Percentiles rank a stretch among this genome's conserved stretches.
Evolutionary conservation across 2,113 vertebrate genomes (phyloP).

Genomic region (Malaclemys terrapin): DNA sequence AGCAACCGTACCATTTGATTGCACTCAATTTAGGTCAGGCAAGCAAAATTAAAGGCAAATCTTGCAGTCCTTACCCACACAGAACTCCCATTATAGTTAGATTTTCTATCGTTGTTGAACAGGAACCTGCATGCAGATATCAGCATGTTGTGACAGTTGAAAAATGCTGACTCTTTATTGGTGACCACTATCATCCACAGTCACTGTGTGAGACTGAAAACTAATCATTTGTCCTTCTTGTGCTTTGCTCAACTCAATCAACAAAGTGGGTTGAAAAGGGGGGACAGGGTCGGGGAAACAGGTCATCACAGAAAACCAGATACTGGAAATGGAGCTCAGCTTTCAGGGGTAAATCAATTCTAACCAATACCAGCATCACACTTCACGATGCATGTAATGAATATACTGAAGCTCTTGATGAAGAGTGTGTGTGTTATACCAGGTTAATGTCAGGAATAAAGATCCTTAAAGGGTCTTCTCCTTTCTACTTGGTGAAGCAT

Average conservation of each 20-base stretch:
- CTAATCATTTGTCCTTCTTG: neutral
- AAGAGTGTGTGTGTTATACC: neutral
- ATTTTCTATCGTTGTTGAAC: neutral
- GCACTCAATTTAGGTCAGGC: neutral
- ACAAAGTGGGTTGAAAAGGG: neutral
- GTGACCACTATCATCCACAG: neutral
- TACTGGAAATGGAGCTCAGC: neutral
- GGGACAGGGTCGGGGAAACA: neutral
- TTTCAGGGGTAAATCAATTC: accelerated
- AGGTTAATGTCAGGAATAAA: neutral
- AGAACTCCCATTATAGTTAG: too few relatives aligned
- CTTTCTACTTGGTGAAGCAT: neutral
- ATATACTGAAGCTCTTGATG: neutral
- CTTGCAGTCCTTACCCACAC: neutral
- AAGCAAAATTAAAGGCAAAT: neutral
- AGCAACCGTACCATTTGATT: neutral
- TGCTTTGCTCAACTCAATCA: neutral
- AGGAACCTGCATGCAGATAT: neutral
- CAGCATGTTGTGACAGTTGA: neutral
- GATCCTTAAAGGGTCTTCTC: neutral
- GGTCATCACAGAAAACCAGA: neutral
- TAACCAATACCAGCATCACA: neutral
- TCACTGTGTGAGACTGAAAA: neutral
- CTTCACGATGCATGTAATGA: neutral
- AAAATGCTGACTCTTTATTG: neutral